A percentile compares a stretch with the other conserved stretches of the same genome.
These are phyloP conservation scores for Semnornis frantzii DNA, from an alignment of 2,113 vertebrate genomes.

Conservation along the genomic window DNA sequence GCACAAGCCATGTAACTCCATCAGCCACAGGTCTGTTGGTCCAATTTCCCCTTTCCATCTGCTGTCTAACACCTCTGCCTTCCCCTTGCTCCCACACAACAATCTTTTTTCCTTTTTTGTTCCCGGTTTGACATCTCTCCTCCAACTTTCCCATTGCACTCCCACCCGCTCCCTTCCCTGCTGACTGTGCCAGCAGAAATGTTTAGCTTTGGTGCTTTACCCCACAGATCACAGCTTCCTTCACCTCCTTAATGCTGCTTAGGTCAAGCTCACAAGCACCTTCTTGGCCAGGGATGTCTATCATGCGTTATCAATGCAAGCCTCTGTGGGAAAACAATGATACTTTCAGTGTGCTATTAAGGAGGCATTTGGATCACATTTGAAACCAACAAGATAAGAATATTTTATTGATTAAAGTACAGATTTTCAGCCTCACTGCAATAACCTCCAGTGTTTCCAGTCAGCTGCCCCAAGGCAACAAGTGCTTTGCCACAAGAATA, in stretches of 20 bases:
- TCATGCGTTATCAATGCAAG: accelerated
- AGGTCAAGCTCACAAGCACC: neutral
- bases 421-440: neutral
- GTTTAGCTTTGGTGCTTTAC: neutral
- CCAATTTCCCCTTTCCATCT: neutral
- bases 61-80: neutral
- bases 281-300: neutral
- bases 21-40: neutral
- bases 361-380: neutral
- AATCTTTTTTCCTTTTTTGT: neutral
- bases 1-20: neutral
- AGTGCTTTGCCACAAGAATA: neutral
- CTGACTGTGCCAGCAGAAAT: neutral
- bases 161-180: neutral
- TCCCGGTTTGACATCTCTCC: neutral
- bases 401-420: neutral
- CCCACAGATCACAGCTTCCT: neutral
- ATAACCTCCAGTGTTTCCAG: neutral
- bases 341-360: neutral
- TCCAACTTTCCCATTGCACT: neutral
- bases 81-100: neutral
- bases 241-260: neutral
- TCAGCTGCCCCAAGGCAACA: neutral
- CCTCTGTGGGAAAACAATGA: accelerated
- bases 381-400: neutral